These are phyloP conservation scores for Fistularia tabacaria DNA, from an alignment of 2,797 vertebrate species.

Conservation along the genomic window DNA sequence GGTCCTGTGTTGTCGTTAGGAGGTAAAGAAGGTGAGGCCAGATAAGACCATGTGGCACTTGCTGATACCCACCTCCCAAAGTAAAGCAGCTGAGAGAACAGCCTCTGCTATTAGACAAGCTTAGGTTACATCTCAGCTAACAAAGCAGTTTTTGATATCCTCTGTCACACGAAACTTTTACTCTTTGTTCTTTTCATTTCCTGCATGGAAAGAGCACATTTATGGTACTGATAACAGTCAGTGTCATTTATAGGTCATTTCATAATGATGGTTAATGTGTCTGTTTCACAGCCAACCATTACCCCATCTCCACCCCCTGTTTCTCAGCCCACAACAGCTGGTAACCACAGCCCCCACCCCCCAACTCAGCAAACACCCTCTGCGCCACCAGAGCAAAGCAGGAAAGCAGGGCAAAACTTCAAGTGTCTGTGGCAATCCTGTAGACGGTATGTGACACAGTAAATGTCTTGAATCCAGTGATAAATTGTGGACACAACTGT, in stretches of 20 bases:
- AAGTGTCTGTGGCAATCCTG: slow-evolving; percentile 99
- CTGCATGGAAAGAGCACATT: too few relatives aligned
- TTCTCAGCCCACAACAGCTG: slow-evolving; percentile 73
- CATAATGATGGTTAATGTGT: background rate
- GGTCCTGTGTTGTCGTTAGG: slow-evolving; percentile 34
- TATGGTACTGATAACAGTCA: background rate
- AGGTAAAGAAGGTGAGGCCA: slow-evolving; percentile 77
- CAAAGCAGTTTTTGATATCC: slow-evolving; percentile 9
- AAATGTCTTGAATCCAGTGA: background rate
- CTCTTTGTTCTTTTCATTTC: too few relatives aligned
- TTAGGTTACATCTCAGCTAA: slow-evolving; percentile 67
- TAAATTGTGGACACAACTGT: too few relatives aligned
- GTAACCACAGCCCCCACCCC: slow-evolving; percentile 78
- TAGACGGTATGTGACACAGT: slow-evolving; percentile 80
- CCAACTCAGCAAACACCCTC: slow-evolving; percentile 70
- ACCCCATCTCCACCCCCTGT: slow-evolving; percentile 78
- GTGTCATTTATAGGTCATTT: background rate
- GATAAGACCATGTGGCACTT: slow-evolving; percentile 71
- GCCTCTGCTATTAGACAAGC: slow-evolving; percentile 43
- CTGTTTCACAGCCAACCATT: slow-evolving; percentile 75
- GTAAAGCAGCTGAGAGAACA: slow-evolving; percentile 67
- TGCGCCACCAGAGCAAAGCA: slow-evolving; percentile 79
- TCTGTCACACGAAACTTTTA: too few relatives aligned
- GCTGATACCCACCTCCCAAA: slow-evolving; percentile 80
- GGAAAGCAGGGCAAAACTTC: slow-evolving; percentile 97